Evolutionary conservation across 2,888 invertebrate species (phyloP), one percentile per base, ranked within the genome.

Genomic region (Holacanthella duospinosa): DNA sequence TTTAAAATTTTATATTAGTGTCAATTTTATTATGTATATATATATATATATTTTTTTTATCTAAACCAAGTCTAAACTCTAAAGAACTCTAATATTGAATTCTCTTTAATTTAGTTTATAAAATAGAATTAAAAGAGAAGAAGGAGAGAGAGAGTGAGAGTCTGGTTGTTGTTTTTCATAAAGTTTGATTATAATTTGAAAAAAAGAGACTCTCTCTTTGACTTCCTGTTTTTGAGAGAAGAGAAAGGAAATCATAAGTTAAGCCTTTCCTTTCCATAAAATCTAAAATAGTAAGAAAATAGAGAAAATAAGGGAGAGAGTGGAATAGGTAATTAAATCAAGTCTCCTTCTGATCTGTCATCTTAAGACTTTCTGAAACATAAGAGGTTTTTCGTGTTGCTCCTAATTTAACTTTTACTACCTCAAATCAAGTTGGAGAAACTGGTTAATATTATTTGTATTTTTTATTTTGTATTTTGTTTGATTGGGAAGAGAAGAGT

Each of bases 381-480:
- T 48, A 48, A 48, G 48, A 48, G 48, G 48, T 48, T 48, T 48
- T 48, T 48, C 48, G n/a, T 48, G 48, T 48, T 48, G 48, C 48
- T 48, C n/a, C 48, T 48, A 48, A 48, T 48, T 48, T 48, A 21
- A 48, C 19, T 48, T 48, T 48, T 48, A 48, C 21, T 48, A 48
- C 48, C 21, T 48, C 19, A 48, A 21, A 48, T 48, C 48, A 21
- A 48, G 48, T 48, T 48, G n/a, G n/a, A n/a, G n/a, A n/a, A n/a
- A n/a, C n/a, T n/a, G n/a, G n/a, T n/a, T n/a, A n/a, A n/a, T n/a
- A n/a, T n/a, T n/a, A n/a, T n/a, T n/a, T n/a, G n/a, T n/a, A n/a
- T n/a, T n/a, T n/a, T n/a, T n/a, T n/a, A n/a, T n/a, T n/a, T n/a
- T n/a, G n/a, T n/a, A n/a, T n/a, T n/a, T n/a, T n/a, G n/a, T n/a